A percentile compares a stretch with the other conserved stretches of the same genome.
These are phyloP conservation scores for Neuroterus valhalla DNA, from an alignment of 1,140 invertebrate species.

Conservation along the genomic window DNA sequence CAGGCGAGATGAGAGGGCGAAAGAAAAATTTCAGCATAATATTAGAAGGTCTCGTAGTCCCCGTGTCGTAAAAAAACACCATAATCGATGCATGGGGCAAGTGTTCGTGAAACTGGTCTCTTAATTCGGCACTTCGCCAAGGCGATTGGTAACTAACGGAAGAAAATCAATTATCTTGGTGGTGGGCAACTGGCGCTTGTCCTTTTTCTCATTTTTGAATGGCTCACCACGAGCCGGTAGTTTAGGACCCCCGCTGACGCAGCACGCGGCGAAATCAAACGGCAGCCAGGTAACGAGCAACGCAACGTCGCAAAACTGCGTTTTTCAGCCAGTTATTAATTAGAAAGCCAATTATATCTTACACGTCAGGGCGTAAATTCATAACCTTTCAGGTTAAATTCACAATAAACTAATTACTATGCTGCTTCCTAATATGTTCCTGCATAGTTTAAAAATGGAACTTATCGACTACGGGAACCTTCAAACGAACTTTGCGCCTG, in stretches of 20 bases:
- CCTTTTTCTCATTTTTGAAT: slow-evolving; percentile 27
- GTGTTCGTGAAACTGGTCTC: background rate
- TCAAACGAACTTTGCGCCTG: no score
- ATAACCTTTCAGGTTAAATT: slow-evolving; percentile 59
- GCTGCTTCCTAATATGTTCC: slow-evolving; percentile 38
- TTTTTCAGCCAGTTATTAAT: slow-evolving; percentile 69
- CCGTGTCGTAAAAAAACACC: background rate
- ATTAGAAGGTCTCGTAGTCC: background rate
- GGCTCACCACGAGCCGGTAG: slow-evolving; percentile 49
- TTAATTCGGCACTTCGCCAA: background rate
- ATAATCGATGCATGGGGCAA: background rate
- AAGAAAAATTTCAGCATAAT: background rate
- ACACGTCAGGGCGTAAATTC: slow-evolving; percentile 66
- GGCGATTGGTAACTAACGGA: slow-evolving; percentile 45
- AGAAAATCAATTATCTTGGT: slow-evolving; percentile 58
- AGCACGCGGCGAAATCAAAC: slow-evolving; percentile 36
- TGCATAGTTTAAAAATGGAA: background rate
- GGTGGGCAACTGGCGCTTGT: slow-evolving; percentile 35
- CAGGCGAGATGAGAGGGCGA: background rate
- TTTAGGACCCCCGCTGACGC: slow-evolving; percentile 54
- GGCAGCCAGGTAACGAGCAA: background rate
- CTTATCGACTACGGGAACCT: no score
- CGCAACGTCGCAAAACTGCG: slow-evolving; percentile 9
- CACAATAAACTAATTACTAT: slow-evolving; percentile 63
- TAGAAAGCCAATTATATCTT: slow-evolving; percentile 68